These are phyloP conservation scores for Euschistus heros DNA, from an alignment of 1,140 invertebrate species.

Conservation along the genomic window DNA sequence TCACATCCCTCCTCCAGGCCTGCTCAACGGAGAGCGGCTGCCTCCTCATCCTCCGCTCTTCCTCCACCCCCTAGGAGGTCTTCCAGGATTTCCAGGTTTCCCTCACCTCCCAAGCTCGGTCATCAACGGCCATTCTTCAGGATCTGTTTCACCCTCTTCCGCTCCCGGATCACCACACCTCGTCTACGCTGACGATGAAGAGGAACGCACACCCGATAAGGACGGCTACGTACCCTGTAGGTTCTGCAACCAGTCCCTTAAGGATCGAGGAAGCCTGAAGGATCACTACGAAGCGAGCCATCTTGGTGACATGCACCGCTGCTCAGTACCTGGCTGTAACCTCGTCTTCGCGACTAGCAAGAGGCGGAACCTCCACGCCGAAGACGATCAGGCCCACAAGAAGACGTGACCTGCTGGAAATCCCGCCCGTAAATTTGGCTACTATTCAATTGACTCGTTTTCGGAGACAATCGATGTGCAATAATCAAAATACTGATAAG, in stretches of 20 bases:
- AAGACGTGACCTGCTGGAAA: slow-evolving; percentile 14
- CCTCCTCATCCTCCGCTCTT: slow-evolving; percentile 40
- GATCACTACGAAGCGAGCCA: slow-evolving; percentile 57
- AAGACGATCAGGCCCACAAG: slow-evolving; percentile 33
- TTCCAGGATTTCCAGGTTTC: slow-evolving; percentile 34
- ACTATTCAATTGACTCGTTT: not conserved
- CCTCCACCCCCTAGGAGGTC: slow-evolving; percentile 37
- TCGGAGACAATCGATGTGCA: slow-evolving; percentile 9
- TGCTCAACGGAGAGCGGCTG: slow-evolving; percentile 39
- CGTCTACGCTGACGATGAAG: slow-evolving; percentile 42
- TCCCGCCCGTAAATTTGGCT: not conserved
- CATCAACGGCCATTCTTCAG: slow-evolving; percentile 32
- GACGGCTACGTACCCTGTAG: slow-evolving; percentile 53
- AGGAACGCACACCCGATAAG: slow-evolving; percentile 45
- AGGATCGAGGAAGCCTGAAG: slow-evolving; percentile 47
- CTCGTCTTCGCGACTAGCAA: slow-evolving; percentile 68
- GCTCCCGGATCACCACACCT: slow-evolving; percentile 30
- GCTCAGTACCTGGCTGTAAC: slow-evolving; percentile 65
- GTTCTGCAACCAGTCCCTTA: slow-evolving; percentile 50
- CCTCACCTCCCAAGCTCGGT: slow-evolving; percentile 32
- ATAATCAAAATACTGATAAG: slow-evolving; percentile 13
- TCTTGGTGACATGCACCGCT: slow-evolving; percentile 62
- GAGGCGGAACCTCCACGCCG: slow-evolving; percentile 58
- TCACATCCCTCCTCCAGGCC: slow-evolving; percentile 34
- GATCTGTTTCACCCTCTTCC: slow-evolving; percentile 28